Conservation (phyloP, 2,113 vertebrate species). For the Istiophorus platypterus region DNA sequence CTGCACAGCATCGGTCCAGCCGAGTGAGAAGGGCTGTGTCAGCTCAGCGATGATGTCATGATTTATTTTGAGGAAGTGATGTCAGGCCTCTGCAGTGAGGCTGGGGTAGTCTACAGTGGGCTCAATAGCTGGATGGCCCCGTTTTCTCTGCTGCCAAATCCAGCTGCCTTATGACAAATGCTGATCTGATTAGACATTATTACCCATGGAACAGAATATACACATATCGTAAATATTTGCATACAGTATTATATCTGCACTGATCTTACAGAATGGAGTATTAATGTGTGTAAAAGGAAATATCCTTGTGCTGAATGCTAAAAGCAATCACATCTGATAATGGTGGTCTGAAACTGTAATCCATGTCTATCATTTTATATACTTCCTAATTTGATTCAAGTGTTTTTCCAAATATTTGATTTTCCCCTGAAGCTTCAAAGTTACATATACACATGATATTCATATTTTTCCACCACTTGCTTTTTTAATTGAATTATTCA, state of each 20-base stretch:
- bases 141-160: slow-evolving; percentile 22
- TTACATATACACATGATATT: slow-evolving; percentile 13
- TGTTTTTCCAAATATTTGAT: slow-evolving; percentile 5
- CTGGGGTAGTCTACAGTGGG: slow-evolving; percentile 56
- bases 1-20: slow-evolving; percentile 62
- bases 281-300: neutral
- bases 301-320: neutral
- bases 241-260: neutral
- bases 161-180: slow-evolving; percentile 23
- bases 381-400: slow-evolving; percentile 1
- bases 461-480: neutral
- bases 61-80: slow-evolving; percentile 87
- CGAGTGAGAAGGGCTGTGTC: slow-evolving; percentile 70
- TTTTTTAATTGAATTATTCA: slow-evolving; percentile 21
- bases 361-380: neutral
- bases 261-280: neutral
- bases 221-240: neutral
- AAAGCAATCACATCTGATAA: neutral
- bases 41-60: slow-evolving; percentile 83
- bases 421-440: neutral
- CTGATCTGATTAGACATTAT: slow-evolving; percentile 2
- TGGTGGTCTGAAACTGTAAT: slow-evolving; percentile 20
- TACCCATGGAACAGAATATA: neutral
- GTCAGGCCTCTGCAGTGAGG: slow-evolving; percentile 83
- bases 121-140: slow-evolving; percentile 32